Evolutionary conservation across 1,140 invertebrate genomes (phyloP), one percentile per base, ranked within the genome.

Genomic region (Eupeodes corollae): DNA sequence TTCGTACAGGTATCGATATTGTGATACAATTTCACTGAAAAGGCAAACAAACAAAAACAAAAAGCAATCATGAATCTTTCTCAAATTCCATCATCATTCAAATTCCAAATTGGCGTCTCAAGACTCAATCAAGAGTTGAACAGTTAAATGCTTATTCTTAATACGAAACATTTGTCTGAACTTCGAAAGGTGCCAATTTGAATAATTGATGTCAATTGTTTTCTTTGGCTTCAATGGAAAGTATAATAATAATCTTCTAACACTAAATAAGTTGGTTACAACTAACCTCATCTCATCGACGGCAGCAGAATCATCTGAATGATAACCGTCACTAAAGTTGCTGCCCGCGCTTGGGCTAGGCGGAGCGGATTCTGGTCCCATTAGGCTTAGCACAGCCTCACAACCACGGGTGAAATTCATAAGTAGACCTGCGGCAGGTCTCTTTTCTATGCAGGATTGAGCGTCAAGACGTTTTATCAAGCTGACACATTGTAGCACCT

Each of bases 401-500:
- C 87, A 91, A 18, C 86, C 88, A 49, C 83, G 77, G 0, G 86
- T 83, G 68, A 88, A 91, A 52, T 84, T 80, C 82, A 91, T 85
- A 15, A 92, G 72, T 2, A 88, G 69, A 0, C 84, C 82, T 3
- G 85, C 86, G 32, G 88, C 83, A 1, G 84, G 77, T 48, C 71
- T 76, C 68, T 51, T 76, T 52, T 77, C 75, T 39, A 70, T 69
- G 15, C 73, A 62, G 8, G 75, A 73, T 54, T 76, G 53, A 0
- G 72, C 69, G 44, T 77, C 75, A 31, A 72, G 66, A 45, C 77
- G 70, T 54, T 77, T 79, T 45, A 80, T 73, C 53, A 79, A 77
- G 0, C 77, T 77, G 10, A 80, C 72, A 51, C 77, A 79, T 8
- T 77, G 74, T 14, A 82, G 62, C 48, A 84, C 83, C 35, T 82